Percentiles rank a stretch among this genome's conserved stretches.
phyloP scores from a whole-genome alignment of 2,113 vertebrate species.

The Crocuta crocuta region DNA sequence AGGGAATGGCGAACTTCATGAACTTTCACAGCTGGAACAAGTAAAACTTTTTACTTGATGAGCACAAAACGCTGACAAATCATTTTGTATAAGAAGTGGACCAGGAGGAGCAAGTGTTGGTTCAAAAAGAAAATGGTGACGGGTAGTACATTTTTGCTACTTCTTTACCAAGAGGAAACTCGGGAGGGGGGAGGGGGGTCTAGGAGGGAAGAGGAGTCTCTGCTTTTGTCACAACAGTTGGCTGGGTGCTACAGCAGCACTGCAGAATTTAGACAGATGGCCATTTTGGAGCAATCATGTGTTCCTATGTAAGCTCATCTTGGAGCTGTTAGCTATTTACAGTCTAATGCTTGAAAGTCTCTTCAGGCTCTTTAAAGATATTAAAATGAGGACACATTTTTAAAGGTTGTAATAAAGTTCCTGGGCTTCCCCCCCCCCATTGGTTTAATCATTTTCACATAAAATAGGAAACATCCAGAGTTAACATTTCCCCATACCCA shows the following conservation, averaged over 20 bases:
- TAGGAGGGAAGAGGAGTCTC: neutral
- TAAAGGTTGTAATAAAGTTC: slow-evolving; percentile 44
- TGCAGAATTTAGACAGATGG: neutral
- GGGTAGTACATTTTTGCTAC: neutral
- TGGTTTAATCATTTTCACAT: slow-evolving; percentile 60
- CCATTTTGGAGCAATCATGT: slow-evolving; percentile 11
- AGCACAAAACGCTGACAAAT: slow-evolving; percentile 61
- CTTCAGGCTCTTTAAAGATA: slow-evolving; percentile 56
- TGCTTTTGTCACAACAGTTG: neutral
- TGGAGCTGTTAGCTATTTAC: slow-evolving; percentile 55
- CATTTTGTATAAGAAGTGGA: slow-evolving; percentile 1
- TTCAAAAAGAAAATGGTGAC: slow-evolving; percentile 40
- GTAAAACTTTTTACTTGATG: slow-evolving; percentile 20
- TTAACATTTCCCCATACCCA: neutral
- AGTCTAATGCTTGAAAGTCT: neutral
- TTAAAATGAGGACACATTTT: slow-evolving; percentile 44
- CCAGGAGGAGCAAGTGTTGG: neutral
- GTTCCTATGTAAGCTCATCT: slow-evolving; percentile 14
- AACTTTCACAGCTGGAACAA: slow-evolving; percentile 58
- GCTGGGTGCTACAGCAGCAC: neutral
- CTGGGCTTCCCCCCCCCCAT: neutral
- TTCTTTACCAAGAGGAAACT: neutral
- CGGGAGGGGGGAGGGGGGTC: neutral
- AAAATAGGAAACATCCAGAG: slow-evolving; percentile 55
- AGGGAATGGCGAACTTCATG: slow-evolving; percentile 24